Percentiles rank a stretch among this genome's conserved stretches.
Conservation (phyloP, 2,888 invertebrate genomes). For the Mimumesa dahlbomi region DNA sequence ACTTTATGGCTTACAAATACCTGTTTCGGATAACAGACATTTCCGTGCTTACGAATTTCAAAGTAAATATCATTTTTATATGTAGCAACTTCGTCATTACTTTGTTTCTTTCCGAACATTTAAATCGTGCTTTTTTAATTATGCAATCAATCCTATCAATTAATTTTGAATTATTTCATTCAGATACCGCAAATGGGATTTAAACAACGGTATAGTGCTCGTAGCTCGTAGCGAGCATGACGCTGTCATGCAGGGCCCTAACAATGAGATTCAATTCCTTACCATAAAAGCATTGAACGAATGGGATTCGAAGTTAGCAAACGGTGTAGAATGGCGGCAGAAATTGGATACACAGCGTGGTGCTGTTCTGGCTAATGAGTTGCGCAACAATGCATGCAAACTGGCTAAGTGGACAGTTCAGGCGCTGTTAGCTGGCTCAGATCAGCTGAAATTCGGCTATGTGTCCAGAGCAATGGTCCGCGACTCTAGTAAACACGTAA, state of each 20-base stretch:
- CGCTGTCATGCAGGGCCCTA: constrained; percentile 93
- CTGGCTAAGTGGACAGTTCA: constrained; percentile 99
- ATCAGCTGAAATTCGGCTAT: constrained; percentile 99
- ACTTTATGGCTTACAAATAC: too few species aligned
- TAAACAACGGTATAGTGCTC: constrained; percentile 94
- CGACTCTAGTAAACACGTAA: constrained; percentile 97
- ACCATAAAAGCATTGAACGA: constrained; percentile 99
- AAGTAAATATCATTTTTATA: too few species aligned
- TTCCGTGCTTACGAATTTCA: too few species aligned
- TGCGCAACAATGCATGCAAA: constrained; percentile 99
- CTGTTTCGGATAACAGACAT: too few species aligned
- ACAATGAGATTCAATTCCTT: constrained; percentile 94
- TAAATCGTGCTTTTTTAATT: too few species aligned
- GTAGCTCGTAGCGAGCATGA: constrained; percentile 98
- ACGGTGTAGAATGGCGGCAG: constrained; percentile 99
- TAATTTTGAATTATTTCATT: too few species aligned
- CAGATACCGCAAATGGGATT: constrained; percentile 97
- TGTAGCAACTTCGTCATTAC: too few species aligned
- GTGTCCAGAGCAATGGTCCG: constrained; percentile 97
- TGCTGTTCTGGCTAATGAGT: constrained; percentile 98
- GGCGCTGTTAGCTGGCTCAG: constrained; percentile 96
- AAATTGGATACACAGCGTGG: constrained; percentile 98
- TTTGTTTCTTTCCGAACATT: too few species aligned
- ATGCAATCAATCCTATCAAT: too few species aligned
- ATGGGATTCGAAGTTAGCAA: constrained; percentile 98